Conservation (phyloP, 2,888 invertebrate genomes). For the Lomographa bimaculata region DNA sequence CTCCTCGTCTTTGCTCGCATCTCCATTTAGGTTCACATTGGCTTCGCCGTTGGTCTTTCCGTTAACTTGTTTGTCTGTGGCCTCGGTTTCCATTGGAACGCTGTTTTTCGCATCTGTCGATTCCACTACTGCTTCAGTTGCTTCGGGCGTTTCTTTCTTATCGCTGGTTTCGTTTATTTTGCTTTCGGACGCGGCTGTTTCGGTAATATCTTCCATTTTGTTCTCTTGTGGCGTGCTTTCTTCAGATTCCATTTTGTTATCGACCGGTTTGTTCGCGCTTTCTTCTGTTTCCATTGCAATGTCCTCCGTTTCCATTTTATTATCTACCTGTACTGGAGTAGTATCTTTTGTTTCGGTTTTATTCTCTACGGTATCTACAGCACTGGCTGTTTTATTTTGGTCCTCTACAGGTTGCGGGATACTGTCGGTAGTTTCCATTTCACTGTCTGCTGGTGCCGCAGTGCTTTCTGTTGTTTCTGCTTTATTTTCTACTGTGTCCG, state of each 20-base stretch:
- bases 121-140: conserved; percentile 12
- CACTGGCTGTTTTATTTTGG: not conserved
- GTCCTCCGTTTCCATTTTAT: conserved; percentile 2
- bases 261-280: conserved; percentile 1
- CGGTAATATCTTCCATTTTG: conserved; percentile 31
- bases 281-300: conserved; percentile 1
- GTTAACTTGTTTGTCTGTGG: conserved; percentile 59
- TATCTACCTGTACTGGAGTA: not conserved
- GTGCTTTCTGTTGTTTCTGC: conserved; percentile 1
- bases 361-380: not conserved
- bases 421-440: conserved; percentile 20
- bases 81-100: conserved; percentile 40
- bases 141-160: conserved; percentile 31
- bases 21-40: conserved; percentile 58
- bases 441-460: conserved; percentile 9
- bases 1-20: conserved; percentile 58
- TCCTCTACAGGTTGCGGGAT: conserved; percentile 1
- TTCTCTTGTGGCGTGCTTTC: conserved; percentile 34
- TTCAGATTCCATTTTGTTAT: conserved; percentile 21
- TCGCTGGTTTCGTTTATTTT: conserved; percentile 32
- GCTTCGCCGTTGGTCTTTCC: conserved; percentile 64
- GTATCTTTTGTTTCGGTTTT: not conserved
- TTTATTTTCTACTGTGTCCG: not conserved
- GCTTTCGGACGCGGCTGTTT: conserved; percentile 14
- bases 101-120: conserved; percentile 37